These are phyloP conservation scores for Caenorhabditis uteleia DNA, from an alignment of 2,888 invertebrate genomes.

Conservation along the genomic window DNA sequence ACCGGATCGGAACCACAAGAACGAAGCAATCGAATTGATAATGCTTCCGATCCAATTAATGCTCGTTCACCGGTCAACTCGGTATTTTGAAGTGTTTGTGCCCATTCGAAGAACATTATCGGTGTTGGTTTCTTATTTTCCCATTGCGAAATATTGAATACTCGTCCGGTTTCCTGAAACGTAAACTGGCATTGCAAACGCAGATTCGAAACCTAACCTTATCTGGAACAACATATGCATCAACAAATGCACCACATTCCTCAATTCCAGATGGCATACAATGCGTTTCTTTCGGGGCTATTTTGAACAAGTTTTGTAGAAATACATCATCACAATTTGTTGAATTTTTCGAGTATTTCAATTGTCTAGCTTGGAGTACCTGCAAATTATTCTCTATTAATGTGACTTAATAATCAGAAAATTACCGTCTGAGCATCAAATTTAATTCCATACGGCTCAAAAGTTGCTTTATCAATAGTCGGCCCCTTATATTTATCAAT, in stretches of 20 bases:
- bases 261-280: constrained; percentile 19
- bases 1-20: constrained; percentile 19
- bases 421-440: constrained; percentile 18
- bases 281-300: constrained; percentile 29
- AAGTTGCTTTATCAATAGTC: constrained; percentile 11
- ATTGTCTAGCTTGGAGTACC: constrained; percentile 11
- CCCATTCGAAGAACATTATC: constrained; percentile 24
- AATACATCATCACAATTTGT: constrained; percentile 12
- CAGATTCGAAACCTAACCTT: neutral
- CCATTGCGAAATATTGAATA: constrained; percentile 21
- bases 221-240: constrained; percentile 34
- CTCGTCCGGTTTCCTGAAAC: constrained; percentile 3
- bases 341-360: constrained; percentile 16
- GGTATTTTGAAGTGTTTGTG: constrained; percentile 13
- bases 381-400: neutral
- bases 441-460: constrained; percentile 16
- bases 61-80: neutral
- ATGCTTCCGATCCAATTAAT: constrained; percentile 16
- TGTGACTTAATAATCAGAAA: neutral
- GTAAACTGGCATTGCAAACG: neutral
- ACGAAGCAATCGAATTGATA: constrained; percentile 22
- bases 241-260: constrained; percentile 34
- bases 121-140: constrained; percentile 14
- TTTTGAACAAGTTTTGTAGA: constrained; percentile 18
- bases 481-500: constrained; percentile 20